Evolutionary conservation across 2,888 invertebrate species (phyloP).

Genomic region (Xestia rhomboidea): DNA sequence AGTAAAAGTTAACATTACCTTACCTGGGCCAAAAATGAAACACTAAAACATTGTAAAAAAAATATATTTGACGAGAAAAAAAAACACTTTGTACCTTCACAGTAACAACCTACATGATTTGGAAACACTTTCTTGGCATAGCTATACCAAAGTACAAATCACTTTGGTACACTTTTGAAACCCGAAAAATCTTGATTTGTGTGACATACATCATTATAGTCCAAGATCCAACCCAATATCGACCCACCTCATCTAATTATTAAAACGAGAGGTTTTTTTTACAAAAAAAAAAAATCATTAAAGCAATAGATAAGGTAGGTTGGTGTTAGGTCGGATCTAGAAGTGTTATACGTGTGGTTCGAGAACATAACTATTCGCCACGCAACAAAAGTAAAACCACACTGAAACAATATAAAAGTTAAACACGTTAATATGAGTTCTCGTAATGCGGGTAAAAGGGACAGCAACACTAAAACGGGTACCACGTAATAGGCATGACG

Average conservation of each 20-base stretch:
- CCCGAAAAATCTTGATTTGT: conserved; percentile 1
- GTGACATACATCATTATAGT: background rate
- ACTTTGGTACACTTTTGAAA: background rate
- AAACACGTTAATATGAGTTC: background rate
- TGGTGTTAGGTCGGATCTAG: background rate
- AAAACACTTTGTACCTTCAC: conserved; percentile 13
- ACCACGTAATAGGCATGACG: too few relatives aligned
- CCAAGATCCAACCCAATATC: conserved; percentile 15
- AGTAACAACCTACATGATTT: conserved; percentile 4
- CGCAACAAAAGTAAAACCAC: conserved; percentile 77
- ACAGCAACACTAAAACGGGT: too few relatives aligned
- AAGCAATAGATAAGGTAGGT: background rate
- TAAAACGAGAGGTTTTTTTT: background rate
- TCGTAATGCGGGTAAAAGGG: too few relatives aligned
- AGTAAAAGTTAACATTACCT: background rate
- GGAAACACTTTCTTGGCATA: background rate
- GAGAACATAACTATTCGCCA: conserved; percentile 75
- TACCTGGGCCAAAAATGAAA: conserved; percentile 18
- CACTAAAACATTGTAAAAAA: conserved; percentile 15
- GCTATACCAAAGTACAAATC: background rate
- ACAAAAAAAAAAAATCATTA: background rate
- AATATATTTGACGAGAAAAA: conserved; percentile 48
- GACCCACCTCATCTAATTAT: background rate
- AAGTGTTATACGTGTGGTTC: conserved; percentile 36
- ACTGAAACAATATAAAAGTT: conserved; percentile 72